Evolutionary conservation across 2,888 invertebrate genomes (phyloP), one percentile per base, ranked within the genome.

Genomic region (Drosophila mayaguana): DNA sequence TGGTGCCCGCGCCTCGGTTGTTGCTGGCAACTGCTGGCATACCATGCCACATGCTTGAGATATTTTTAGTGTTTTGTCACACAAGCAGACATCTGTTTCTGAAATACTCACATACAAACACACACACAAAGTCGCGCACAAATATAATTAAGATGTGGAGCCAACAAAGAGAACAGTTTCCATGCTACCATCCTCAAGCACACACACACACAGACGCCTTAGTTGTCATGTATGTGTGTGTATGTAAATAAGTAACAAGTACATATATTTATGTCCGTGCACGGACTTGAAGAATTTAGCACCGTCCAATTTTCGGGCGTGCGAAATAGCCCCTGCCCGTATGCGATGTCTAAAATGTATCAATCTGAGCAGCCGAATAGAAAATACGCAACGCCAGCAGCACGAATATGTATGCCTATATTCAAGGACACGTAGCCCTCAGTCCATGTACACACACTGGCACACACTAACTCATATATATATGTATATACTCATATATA

Each of bases 21-120:
- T 70, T 76, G 72, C 65, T 79, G 76, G 80, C 80, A 79, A 79
- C 80, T 74, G 70, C 62, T 67, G 65, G 79, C 79, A 78, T 80
- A 72, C 74, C 78, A 78, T 78, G 78, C 81, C 80, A 80, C 80
- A 80, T 80, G 80, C 81, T 80, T 80, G 70, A 80, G 72, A 80
- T 80, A 80, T 80, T 80, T 80, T 80, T 78, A 80, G 80, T 80
- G 78, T 80, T 80, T 78, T 80, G 80, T 80, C 80, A 78, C 81
- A 80, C 72, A 78, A 66, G 77, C 80, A 78, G 80, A 80, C 77
- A 80, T 80, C 79, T 80, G 80, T 78, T 80, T 72, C 72, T 80
- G 75, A 80, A 77, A 77, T 74, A 67, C 77, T 67, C 43, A 60
- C 63, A 63, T 40, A 68, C 67, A 76, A 18, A 36, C 36, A 36